phyloP scores from a whole-genome alignment of 2,113 vertebrate species.

The Emydura subglobosa region DNA sequence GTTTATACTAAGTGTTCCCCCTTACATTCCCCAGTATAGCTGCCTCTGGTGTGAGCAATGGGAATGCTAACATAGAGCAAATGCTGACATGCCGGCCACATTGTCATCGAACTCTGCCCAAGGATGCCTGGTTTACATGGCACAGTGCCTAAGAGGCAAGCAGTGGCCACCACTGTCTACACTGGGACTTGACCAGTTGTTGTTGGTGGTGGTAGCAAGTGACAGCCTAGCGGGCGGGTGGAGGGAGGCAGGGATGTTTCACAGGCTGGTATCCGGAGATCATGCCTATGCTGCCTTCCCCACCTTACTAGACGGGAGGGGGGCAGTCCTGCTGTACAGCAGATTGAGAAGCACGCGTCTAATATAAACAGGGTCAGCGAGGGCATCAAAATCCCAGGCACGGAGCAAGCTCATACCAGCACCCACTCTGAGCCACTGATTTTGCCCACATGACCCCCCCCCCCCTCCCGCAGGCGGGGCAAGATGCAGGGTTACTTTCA shows the following conservation, averaged over 20 bases:
- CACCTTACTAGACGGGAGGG: not conserved
- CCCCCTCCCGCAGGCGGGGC: not conserved
- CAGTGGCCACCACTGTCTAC: not conserved
- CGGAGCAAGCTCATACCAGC: not conserved
- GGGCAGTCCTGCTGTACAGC: not conserved
- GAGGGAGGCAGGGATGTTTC: not conserved
- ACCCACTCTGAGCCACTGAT: not conserved
- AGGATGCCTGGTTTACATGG: not conserved
- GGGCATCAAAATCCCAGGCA: accelerated
- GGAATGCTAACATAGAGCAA: not conserved
- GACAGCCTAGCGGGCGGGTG: not conserved
- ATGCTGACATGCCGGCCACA: not conserved
- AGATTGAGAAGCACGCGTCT: not conserved
- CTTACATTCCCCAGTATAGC: not conserved
- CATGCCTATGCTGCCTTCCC: not conserved
- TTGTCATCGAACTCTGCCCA: not conserved
- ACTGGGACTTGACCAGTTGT: not conserved
- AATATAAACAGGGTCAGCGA: not conserved
- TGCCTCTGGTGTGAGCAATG: not conserved
- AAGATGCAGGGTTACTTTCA: not conserved
- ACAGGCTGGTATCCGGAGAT: not conserved
- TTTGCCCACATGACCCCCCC: not conserved
- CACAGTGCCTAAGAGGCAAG: not conserved
- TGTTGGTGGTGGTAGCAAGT: not conserved
- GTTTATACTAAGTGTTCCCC: not conserved